These are phyloP conservation scores for Hassar affinis DNA, from an alignment of 2,113 vertebrate species.

Conservation along the genomic window DNA sequence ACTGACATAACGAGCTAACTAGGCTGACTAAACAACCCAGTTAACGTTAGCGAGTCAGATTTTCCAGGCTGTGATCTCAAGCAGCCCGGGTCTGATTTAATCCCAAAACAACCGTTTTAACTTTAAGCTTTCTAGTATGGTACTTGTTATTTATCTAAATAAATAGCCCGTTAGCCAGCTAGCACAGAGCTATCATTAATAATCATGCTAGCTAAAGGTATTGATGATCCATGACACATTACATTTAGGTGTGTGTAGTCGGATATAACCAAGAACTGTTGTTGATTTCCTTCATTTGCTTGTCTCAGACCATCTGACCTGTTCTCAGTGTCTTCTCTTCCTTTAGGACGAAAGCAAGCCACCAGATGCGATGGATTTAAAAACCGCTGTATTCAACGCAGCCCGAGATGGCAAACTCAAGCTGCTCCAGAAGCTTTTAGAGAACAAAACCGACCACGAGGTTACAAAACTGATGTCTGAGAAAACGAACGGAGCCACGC, in stretches of 20 bases:
- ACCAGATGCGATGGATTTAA: conserved; percentile 86
- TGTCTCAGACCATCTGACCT: not conserved
- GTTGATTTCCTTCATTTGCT: not conserved
- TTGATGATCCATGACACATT: not conserved
- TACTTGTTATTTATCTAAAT: not conserved
- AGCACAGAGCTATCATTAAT: not conserved
- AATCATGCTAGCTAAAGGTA: no score
- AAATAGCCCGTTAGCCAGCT: not conserved
- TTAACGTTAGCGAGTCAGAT: not conserved
- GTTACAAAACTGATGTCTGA: conserved; percentile 86
- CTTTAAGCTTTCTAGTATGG: not conserved
- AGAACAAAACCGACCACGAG: conserved; percentile 89
- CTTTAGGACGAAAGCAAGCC: conserved; percentile 14
- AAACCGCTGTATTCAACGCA: conserved; percentile 97
- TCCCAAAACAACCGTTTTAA: no score
- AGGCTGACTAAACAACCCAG: not conserved
- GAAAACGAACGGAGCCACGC: conserved; percentile 93
- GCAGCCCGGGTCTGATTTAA: not conserved
- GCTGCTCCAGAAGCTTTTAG: conserved; percentile 90
- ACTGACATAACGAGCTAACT: not conserved
- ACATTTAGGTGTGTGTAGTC: not conserved
- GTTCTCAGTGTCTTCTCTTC: not conserved
- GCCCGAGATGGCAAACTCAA: conserved; percentile 95
- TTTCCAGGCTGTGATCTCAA: no score
- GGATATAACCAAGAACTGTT: not conserved